Percentiles rank a stretch among this genome's conserved stretches.
These are phyloP conservation scores for Zygaena filipendulae DNA, from an alignment of 2,888 invertebrate species.

Conservation along the genomic window DNA sequence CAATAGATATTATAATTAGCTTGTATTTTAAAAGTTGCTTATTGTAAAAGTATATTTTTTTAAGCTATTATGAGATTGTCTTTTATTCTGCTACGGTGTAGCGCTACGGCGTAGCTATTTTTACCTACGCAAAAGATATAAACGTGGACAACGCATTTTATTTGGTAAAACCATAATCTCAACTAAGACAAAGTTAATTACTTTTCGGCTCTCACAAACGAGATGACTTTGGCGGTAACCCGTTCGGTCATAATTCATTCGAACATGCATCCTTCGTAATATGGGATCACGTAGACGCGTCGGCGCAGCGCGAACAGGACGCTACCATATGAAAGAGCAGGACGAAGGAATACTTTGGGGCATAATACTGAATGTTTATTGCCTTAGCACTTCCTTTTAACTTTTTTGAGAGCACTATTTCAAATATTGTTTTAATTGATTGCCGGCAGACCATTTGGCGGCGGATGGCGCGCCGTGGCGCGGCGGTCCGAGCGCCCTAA, in stretches of 20 bases:
- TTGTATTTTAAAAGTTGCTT: no score
- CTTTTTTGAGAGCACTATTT: slow-evolving; percentile 59
- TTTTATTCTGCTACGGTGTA: no score
- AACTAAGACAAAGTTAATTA: slow-evolving; percentile 62
- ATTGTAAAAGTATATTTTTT: no score
- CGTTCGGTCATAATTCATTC: slow-evolving; percentile 50
- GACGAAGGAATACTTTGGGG: slow-evolving; percentile 23
- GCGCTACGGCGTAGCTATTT: no score
- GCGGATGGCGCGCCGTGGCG: slow-evolving; percentile 21
- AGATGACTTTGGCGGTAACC: slow-evolving; percentile 58
- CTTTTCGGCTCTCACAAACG: slow-evolving; percentile 53
- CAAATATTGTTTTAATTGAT: slow-evolving; percentile 69
- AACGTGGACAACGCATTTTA: no score
- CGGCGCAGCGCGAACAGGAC: slow-evolving; percentile 48
- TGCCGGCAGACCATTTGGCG: slow-evolving; percentile 61
- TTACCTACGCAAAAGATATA: no score
- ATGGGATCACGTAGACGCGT: slow-evolving; percentile 49
- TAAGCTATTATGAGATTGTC: no score
- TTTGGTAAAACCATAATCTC: slow-evolving; percentile 43
- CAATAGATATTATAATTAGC: no score
- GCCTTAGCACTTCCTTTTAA: slow-evolving; percentile 51
- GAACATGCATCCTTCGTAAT: slow-evolving; percentile 40
- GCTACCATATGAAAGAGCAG: slow-evolving; percentile 20
- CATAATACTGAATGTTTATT: slow-evolving; percentile 56
- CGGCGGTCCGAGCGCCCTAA: no score